Evolutionary conservation across 2,113 vertebrate genomes (phyloP), one percentile per base, ranked within the genome.

Genomic region (Miniopterus natalensis): DNA sequence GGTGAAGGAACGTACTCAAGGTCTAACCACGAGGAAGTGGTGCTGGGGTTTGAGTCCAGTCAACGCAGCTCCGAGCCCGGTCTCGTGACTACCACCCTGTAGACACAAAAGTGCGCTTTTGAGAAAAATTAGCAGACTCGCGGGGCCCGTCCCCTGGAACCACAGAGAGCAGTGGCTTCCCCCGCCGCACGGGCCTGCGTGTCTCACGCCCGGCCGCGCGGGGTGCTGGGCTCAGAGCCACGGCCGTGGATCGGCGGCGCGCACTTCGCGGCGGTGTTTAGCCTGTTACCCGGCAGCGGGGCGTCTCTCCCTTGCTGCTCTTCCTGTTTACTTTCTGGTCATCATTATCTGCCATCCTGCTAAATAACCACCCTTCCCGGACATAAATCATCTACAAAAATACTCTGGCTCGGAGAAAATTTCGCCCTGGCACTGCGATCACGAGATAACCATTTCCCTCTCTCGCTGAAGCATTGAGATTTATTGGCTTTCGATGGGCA

Each of bases 401-500:
- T 99, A 98, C 99, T 99, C 98, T 97, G 96, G 98, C 97, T 98
- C 98, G 95, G 98, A 98, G 98, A 97, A 98, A 97, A 98, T 98
- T 98, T 98, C 97, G 75, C 98, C 97, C 98, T 99, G 98, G 99
- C 98, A 97, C 98, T 96, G 98, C 97, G 98, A 96, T 99, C 99
- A 99, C 99, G 99, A 99, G 99, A 99, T 99, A 99, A 99, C 99
- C 98, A 98, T 98, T 99, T 99, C 99, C 99, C 99, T 99, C 99
- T 99, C 98, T 98, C 98, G 98, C 98, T 98, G 99, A 99, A 98
- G 98, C 99, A 99, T 99, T 99, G 99, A 99, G 99, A 99, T 99
- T 99, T 99, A 99, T 99, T 99, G 99, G 98, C 98, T 98, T 98
- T 98, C 98, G 99, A 99, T 99, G 99, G 99, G 99, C 99, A 99